Evolutionary conservation across 2,797 vertebrate genomes (phyloP).

Genomic region (Schizopygopsis pylzovi): DNA sequence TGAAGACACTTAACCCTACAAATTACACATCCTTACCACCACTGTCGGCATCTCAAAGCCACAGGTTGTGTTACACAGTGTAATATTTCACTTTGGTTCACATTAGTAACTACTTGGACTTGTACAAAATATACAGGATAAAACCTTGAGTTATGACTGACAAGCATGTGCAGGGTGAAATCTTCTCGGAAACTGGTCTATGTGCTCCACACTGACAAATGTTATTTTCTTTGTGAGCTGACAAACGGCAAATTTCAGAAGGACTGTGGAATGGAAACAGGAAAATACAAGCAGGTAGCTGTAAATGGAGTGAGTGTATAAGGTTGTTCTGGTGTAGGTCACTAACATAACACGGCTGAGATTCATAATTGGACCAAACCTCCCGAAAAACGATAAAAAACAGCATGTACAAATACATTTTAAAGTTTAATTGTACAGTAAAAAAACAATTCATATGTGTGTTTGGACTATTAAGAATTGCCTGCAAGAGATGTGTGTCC

Average conservation of each 20-base stretch:
- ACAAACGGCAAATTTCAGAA: neutral
- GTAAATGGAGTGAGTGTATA: constrained; percentile 15
- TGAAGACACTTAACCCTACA: constrained; percentile 52
- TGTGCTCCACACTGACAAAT: constrained; percentile 4
- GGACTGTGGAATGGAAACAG: neutral
- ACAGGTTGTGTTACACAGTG: constrained; percentile 65
- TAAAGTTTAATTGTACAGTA: constrained; percentile 30
- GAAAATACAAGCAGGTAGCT: constrained; percentile 9
- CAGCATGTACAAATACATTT: neutral
- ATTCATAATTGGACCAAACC: constrained; percentile 1
- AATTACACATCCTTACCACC: constrained; percentile 46
- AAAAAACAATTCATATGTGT: neutral
- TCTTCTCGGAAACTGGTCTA: neutral
- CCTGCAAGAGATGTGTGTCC: constrained; percentile 3
- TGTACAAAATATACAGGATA: constrained; percentile 65
- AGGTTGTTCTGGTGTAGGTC: constrained; percentile 30
- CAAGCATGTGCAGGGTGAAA: constrained; percentile 40
- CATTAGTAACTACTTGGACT: constrained; percentile 64
- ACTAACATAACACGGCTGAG: constrained; percentile 20
- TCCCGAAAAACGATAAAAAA: neutral
- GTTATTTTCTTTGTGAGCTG: constrained; percentile 11
- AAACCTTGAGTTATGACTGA: constrained; percentile 26
- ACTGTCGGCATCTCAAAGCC: constrained; percentile 47
- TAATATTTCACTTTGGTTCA: constrained; percentile 67
- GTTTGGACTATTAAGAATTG: constrained; percentile 12